Conservation (phyloP, 2,797 vertebrate genomes). For the Sitta carolinensis region DNA sequence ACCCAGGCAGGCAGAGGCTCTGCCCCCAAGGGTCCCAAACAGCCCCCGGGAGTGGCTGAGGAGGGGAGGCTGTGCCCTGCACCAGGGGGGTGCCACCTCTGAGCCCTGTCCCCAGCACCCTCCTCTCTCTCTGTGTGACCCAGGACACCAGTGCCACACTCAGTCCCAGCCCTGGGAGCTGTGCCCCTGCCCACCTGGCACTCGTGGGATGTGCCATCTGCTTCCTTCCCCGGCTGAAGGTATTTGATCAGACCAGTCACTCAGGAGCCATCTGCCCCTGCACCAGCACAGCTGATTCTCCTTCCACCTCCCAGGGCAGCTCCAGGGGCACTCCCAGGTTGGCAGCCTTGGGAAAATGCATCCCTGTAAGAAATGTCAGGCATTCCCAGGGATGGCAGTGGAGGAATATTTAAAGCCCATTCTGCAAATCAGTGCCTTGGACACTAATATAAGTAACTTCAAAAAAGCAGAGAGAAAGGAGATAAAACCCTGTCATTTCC, state of each 20-base stretch:
- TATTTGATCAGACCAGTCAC: background rate
- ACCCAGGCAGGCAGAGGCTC: too few relatives aligned
- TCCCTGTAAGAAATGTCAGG: background rate
- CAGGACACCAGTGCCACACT: background rate
- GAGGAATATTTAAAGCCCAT: background rate
- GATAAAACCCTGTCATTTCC: conserved; percentile 56
- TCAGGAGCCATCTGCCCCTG: conserved; percentile 25
- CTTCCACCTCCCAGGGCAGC: background rate
- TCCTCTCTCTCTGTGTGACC: fast-evolving
- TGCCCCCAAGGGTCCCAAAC: background rate
- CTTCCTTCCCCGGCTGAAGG: conserved; percentile 29
- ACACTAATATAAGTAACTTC: conserved; percentile 52
- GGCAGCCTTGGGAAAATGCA: background rate
- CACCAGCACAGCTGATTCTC: background rate
- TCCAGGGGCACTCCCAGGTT: background rate
- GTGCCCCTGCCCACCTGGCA: fast-evolving
- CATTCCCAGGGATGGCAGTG: background rate
- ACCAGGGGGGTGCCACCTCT: background rate
- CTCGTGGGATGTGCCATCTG: background rate
- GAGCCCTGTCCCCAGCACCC: background rate
- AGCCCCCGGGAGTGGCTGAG: background rate
- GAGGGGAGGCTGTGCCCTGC: background rate
- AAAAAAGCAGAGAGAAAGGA: conserved; percentile 19
- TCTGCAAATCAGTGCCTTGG: conserved; percentile 28
- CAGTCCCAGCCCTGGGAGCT: background rate